Conservation (phyloP, 2,113 vertebrate species). For the Clarias batrachus region DNA sequence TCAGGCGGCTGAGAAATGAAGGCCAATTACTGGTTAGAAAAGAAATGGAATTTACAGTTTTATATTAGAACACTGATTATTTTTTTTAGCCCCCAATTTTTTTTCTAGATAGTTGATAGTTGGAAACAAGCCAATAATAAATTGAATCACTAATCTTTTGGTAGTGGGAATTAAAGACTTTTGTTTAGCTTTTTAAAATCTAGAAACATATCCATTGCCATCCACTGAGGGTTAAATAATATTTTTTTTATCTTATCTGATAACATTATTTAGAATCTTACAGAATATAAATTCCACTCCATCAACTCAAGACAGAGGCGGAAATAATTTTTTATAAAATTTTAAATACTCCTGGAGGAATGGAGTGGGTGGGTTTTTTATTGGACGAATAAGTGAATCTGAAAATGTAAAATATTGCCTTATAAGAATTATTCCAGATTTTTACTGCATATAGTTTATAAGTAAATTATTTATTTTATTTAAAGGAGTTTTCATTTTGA, state of each 20-base stretch:
- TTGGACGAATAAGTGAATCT: background rate
- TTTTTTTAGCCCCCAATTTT: slow-evolving; percentile 6
- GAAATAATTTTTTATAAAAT: background rate
- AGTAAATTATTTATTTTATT: background rate
- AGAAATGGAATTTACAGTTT: slow-evolving; percentile 5
- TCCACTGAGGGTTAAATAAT: background rate
- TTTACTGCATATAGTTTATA: background rate
- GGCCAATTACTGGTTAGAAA: slow-evolving; percentile 5
- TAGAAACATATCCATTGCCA: slow-evolving; percentile 9
- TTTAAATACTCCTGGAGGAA: background rate
- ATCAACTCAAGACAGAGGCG: background rate
- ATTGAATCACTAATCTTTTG: background rate
- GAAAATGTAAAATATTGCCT: background rate
- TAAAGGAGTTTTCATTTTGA: background rate
- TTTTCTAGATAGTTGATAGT: background rate
- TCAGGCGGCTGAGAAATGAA: slow-evolving; percentile 6
- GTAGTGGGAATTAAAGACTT: background rate
- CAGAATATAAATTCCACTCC: background rate
- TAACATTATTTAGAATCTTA: background rate
- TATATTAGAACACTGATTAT: slow-evolving; percentile 16
- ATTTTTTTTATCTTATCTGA: background rate
- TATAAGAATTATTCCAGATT: background rate
- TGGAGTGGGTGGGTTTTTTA: background rate
- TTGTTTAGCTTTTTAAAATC: background rate
- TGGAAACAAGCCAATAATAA: slow-evolving; percentile 21